phyloP scores from a whole-genome alignment of 2,888 invertebrate species.

The Hyposoter dolosus region DNA sequence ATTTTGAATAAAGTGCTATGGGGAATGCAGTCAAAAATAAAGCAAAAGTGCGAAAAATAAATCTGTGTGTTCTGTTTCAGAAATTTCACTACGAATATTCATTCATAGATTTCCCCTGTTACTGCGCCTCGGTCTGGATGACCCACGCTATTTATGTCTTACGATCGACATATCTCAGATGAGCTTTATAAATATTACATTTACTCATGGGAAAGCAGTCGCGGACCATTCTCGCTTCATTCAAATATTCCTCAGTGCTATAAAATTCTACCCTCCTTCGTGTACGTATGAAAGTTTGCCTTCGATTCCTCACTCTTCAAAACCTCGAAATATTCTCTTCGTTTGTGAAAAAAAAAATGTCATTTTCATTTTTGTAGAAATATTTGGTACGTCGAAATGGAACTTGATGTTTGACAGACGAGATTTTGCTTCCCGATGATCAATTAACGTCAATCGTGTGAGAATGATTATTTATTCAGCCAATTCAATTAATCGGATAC shows the following conservation, averaged over 20 bases:
- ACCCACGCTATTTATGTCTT: constrained; percentile 82
- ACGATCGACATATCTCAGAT: constrained; percentile 84
- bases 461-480: not conserved
- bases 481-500: not conserved
- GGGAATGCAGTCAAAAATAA: constrained; percentile 34
- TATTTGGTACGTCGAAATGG: not conserved
- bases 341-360: not conserved
- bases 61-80: constrained; percentile 14
- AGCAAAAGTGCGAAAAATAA: constrained; percentile 25
- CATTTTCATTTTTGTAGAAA: not conserved
- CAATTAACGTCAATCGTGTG: not conserved
- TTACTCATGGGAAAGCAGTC: constrained; percentile 72
- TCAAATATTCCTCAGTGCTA: constrained; percentile 34
- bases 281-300: not conserved
- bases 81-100: constrained; percentile 20
- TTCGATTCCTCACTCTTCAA: not conserved
- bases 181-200: constrained; percentile 84
- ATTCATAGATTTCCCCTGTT: constrained; percentile 39
- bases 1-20: constrained; percentile 38
- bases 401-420: not conserved
- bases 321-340: not conserved
- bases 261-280: constrained; percentile 50
- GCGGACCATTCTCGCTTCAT: constrained; percentile 48
- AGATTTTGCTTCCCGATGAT: not conserved
- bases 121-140: constrained; percentile 41